A percentile compares a stretch with the other conserved stretches of the same genome.
These are phyloP conservation scores for Ceratothoa steindachneri DNA, from an alignment of 2,888 invertebrate genomes.

Conservation along the genomic window DNA sequence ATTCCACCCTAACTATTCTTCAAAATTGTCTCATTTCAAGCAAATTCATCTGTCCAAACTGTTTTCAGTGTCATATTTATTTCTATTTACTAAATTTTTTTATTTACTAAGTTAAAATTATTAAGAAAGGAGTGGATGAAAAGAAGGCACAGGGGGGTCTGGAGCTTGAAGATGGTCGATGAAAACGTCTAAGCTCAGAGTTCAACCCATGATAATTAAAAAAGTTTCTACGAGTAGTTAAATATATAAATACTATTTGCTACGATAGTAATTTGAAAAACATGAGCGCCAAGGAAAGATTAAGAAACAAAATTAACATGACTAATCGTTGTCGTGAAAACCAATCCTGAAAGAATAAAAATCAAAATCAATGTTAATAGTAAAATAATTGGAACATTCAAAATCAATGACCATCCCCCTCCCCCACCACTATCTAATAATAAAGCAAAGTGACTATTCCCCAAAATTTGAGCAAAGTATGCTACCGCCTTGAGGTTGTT, in stretches of 20 bases:
- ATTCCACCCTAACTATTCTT: background rate
- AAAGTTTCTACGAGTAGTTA: background rate
- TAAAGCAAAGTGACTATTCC: no score
- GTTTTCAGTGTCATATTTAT: background rate
- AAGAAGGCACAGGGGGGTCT: background rate
- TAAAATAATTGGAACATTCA: background rate
- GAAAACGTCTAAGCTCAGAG: background rate
- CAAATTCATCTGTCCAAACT: background rate
- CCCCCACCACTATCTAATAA: background rate
- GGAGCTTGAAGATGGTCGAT: background rate
- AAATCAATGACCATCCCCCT: background rate
- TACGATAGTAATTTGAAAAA: slow-evolving; percentile 94
- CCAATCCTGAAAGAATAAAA: slow-evolving; percentile 73
- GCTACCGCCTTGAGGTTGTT: no score
- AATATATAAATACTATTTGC: slow-evolving; percentile 51
- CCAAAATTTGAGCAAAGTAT: no score
- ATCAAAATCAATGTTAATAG: background rate
- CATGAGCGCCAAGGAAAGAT: slow-evolving; percentile 89
- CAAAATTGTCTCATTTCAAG: background rate
- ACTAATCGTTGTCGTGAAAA: slow-evolving; percentile 91
- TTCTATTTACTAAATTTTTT: background rate
- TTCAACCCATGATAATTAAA: background rate
- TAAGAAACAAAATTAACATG: slow-evolving; percentile 86
- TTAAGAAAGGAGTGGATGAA: background rate
- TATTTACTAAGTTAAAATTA: background rate